A percentile compares a stretch with the other conserved stretches of the same genome.
These are phyloP conservation scores for Helogale parvula DNA, from an alignment of 2,113 vertebrate genomes.

Conservation along the genomic window DNA sequence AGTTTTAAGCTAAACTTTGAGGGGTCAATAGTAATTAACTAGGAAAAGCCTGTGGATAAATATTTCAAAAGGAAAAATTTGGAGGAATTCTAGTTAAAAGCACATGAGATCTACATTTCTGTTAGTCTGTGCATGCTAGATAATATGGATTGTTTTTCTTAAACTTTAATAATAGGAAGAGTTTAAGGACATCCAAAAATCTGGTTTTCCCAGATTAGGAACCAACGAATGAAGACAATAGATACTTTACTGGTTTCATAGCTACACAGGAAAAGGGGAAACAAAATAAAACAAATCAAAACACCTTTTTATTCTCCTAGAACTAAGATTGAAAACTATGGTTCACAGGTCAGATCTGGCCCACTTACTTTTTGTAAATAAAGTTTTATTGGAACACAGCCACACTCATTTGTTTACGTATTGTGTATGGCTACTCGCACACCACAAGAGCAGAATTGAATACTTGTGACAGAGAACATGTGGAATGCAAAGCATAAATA, in stretches of 20 bases:
- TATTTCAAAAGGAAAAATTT: background rate
- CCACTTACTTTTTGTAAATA: background rate
- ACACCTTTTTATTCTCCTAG: background rate
- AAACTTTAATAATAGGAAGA: background rate
- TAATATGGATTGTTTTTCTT: background rate
- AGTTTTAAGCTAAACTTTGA: background rate
- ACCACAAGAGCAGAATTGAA: background rate
- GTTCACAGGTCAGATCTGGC: background rate
- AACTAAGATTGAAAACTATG: background rate
- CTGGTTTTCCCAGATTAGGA: background rate
- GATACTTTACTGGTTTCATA: background rate
- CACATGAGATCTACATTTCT: background rate
- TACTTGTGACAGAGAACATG: background rate
- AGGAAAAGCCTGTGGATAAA: background rate
- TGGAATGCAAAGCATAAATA: background rate
- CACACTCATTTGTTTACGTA: background rate
- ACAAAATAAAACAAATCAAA: constrained; percentile 4
- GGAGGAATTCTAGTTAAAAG: background rate
- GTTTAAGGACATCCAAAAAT: background rate
- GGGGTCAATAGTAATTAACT: background rate
- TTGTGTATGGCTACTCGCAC: background rate
- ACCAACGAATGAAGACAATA: background rate
- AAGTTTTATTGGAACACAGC: constrained; percentile 28
- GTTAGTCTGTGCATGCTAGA: background rate
- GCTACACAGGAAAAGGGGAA: background rate